phyloP scores from a whole-genome alignment of 2,888 invertebrate genomes.

The Tetranychus piercei region DNA sequence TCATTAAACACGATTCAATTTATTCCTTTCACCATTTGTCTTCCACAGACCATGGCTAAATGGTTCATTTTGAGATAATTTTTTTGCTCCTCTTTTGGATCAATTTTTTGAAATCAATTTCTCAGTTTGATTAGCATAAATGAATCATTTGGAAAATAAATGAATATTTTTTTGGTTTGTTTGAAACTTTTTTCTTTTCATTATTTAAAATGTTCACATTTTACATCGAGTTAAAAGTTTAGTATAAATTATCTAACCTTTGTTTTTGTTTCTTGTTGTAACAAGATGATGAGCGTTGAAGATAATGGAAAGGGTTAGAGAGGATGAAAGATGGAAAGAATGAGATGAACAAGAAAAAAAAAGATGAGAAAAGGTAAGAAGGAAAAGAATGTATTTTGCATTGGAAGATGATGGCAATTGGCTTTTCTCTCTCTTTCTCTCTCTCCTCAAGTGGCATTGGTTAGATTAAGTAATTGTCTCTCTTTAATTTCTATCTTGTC shows the following conservation, averaged over 20 bases:
- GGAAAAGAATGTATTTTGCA: neutral
- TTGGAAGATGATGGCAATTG: no score
- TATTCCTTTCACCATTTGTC: no score
- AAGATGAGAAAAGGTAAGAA: neutral
- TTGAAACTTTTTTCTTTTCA: neutral
- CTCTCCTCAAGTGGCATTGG: neutral
- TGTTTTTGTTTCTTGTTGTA: neutral
- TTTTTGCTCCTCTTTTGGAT: no score
- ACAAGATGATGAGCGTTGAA: neutral
- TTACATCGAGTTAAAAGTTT: neutral
- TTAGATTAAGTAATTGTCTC: neutral
- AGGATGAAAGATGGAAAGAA: neutral
- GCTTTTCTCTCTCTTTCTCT: no score
- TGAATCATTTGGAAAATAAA: no score
- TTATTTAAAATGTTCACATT: neutral
- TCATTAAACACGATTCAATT: no score
- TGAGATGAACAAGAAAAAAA: neutral
- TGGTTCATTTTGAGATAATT: no score
- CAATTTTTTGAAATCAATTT: no score
- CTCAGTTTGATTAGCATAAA: no score
- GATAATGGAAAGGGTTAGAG: neutral
- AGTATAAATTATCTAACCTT: neutral
- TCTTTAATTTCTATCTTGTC: constrained; percentile 44
- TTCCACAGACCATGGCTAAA: no score
- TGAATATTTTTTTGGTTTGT: neutral